A percentile compares a stretch with the other conserved stretches of the same genome.
Evolutionary conservation across 2,888 invertebrate species (phyloP).

Genomic region (Elmis aenea): DNA sequence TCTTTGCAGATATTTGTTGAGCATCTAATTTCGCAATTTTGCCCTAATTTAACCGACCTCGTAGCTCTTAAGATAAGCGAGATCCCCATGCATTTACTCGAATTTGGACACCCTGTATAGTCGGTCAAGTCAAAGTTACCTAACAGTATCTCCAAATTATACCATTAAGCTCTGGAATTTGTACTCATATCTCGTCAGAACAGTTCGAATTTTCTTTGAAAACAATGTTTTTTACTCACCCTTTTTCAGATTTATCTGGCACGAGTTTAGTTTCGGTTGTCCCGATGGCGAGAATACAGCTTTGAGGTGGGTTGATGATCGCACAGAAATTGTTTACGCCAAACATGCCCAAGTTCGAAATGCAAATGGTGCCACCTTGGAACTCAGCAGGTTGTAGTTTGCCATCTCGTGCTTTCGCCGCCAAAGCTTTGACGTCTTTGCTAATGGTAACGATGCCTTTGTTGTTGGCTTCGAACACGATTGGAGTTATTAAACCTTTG

Average conservation of each 20-base stretch:
- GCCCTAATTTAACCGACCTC: too few species aligned
- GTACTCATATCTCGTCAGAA: too few species aligned
- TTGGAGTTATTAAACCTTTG: slow-evolving; percentile 93
- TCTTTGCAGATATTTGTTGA: too few species aligned
- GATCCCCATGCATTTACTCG: too few species aligned
- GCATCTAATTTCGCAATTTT: too few species aligned
- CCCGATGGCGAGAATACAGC: slow-evolving; percentile 89
- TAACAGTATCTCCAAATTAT: too few species aligned
- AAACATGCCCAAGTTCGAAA: slow-evolving; percentile 95
- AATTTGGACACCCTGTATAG: too few species aligned
- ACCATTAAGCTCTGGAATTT: too few species aligned
- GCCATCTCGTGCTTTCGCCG: slow-evolving; percentile 80
- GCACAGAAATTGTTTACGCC: slow-evolving; percentile 85
- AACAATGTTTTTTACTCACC: too few species aligned
- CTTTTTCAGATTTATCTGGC: slow-evolving; percentile 67
- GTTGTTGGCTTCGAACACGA: slow-evolving; percentile 84
- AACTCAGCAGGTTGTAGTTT: slow-evolving; percentile 91
- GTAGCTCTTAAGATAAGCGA: too few species aligned
- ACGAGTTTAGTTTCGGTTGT: slow-evolving; percentile 70
- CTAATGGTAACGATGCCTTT: slow-evolving; percentile 86
- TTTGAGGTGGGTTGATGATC: slow-evolving; percentile 94
- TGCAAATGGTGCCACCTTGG: slow-evolving; percentile 92
- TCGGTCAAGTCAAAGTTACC: too few species aligned
- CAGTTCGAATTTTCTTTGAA: too few species aligned
- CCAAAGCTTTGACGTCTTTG: slow-evolving; percentile 71